Evolutionary conservation across 2,797 vertebrate species (phyloP).

Genomic region (Periophthalmus magnuspinnatus): DNA sequence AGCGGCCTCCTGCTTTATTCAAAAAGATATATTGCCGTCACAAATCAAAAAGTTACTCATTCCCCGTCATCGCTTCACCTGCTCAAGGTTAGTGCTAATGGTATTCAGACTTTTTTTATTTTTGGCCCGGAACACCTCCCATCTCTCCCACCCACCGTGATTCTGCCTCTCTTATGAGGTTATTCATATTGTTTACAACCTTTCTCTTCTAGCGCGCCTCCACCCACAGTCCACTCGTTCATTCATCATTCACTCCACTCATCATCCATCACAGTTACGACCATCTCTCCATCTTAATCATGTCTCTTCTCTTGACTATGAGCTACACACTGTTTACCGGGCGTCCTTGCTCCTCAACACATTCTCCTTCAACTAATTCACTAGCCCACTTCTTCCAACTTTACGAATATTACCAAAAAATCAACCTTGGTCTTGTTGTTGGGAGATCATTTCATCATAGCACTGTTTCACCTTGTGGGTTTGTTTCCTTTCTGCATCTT

Average conservation of each 20-base stretch:
- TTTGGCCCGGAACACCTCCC: slow-evolving; percentile 32
- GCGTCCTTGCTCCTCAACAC: slow-evolving; percentile 43
- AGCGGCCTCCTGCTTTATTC: slow-evolving; percentile 5
- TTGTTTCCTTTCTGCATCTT: not conserved
- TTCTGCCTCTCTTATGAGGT: slow-evolving; percentile 49
- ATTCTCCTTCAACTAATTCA: slow-evolving; percentile 56
- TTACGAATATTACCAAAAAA: slow-evolving; percentile 20
- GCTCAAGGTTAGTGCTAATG: slow-evolving; percentile 41
- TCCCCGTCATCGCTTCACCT: slow-evolving; percentile 12
- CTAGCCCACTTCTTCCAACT: slow-evolving; percentile 35
- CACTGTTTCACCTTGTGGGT: not conserved
- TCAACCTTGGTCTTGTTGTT: slow-evolving; percentile 1
- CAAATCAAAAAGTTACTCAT: slow-evolving; percentile 5
- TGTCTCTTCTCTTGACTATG: slow-evolving; percentile 53
- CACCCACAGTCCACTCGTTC: slow-evolving; percentile 48
- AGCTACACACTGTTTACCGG: slow-evolving; percentile 48
- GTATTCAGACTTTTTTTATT: slow-evolving; percentile 46
- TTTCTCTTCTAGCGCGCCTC: slow-evolving; percentile 35
- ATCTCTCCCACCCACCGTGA: slow-evolving; percentile 37
- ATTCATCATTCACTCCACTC: slow-evolving; percentile 57
- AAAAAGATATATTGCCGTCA: slow-evolving; percentile 17
- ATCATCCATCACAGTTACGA: slow-evolving; percentile 58
- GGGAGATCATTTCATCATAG: not conserved
- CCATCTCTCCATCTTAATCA: slow-evolving; percentile 51
- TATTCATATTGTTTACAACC: slow-evolving; percentile 60